Evolutionary conservation across 1,140 invertebrate species (phyloP), one percentile per base, ranked within the genome.

Genomic region (Drosophila seguyi): DNA sequence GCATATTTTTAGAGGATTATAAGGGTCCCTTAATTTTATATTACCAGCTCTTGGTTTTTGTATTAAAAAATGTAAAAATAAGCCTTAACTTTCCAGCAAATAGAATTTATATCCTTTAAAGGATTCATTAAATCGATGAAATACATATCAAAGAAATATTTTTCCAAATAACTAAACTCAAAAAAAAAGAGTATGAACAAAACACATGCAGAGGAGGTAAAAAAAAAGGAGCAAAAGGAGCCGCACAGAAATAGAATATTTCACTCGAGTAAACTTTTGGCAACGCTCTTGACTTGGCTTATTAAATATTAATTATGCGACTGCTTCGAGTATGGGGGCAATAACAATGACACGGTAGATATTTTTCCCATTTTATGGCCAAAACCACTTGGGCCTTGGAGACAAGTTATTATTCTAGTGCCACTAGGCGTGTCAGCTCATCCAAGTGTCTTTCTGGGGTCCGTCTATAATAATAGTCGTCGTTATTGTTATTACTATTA

Each of bases 281-380:
- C 44, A 58, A 72, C 41, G 50, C 53, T 41, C 52, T 73, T 61
- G 76, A 48, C 80, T 71, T 56, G 27, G 62, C 85, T 85, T 90
- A 84, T 90, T 90, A 90, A 90, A 90, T 90, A 90, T 90, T 90
- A 90, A 90, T 90, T 90, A 85, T 90, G 80, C 58, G 61, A 60
- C 58, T 42, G 66, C 62, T 10, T 47, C 14, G 61, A 67, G 47
- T 55, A 31, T 18, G 65, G 59, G 47, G 57, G 60, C 47, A 79
- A 68, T 69, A 84, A 68, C 69, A 71, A 75, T 67, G 75, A 78
- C 44, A 48, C 42, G 38, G 50, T 39, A 31, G 27, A 67, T 69
- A 55, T 31, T 34, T 58, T 38, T 58, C 2, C 34, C 47, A 41
- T 42, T 80, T 84, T 90, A 87, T 90, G 85, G 84, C 65, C 55